These are phyloP conservation scores for Alfaro cultratus DNA, from an alignment of 2,797 vertebrate species.

Conservation along the genomic window DNA sequence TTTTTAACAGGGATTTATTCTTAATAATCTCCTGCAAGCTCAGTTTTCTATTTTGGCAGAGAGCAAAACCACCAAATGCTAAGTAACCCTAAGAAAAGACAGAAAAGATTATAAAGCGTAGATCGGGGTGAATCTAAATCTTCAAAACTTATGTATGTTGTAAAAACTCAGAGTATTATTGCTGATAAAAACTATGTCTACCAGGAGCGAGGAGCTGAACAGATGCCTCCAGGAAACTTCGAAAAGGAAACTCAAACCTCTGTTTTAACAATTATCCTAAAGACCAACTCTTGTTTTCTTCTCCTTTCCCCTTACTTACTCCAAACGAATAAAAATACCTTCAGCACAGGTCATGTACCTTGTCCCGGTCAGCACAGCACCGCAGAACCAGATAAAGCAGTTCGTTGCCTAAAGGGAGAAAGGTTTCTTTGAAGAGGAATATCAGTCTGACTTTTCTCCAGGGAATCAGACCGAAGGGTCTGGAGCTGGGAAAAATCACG, in stretches of 20 bases:
- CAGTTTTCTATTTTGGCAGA: background rate
- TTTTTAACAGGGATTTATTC: background rate
- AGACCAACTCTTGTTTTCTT: slow-evolving; percentile 27
- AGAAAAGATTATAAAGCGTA: background rate
- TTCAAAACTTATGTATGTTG: background rate
- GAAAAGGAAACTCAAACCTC: slow-evolving; percentile 41
- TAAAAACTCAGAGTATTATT: slow-evolving; percentile 3
- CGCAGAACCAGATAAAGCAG: slow-evolving; percentile 54
- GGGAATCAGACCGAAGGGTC: slow-evolving; percentile 39
- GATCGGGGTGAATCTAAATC: background rate
- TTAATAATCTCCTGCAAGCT: background rate
- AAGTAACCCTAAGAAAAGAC: background rate
- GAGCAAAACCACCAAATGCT: background rate
- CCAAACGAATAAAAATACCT: slow-evolving; percentile 26
- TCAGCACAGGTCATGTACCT: slow-evolving; percentile 27
- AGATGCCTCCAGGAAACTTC: slow-evolving; percentile 57
- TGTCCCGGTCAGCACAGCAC: slow-evolving; percentile 33
- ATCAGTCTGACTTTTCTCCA: slow-evolving; percentile 65
- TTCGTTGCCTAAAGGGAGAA: slow-evolving; percentile 47
- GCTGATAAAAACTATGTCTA: slow-evolving; percentile 22
- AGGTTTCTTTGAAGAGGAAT: slow-evolving; percentile 64
- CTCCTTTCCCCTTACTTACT: slow-evolving; percentile 24
- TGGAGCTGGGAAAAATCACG: slow-evolving; percentile 51
- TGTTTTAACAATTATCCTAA: slow-evolving; percentile 34
- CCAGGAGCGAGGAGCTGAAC: slow-evolving; percentile 24